Percentiles rank a stretch among this genome's conserved stretches.
Conservation (phyloP, 2,797 vertebrate genomes). For the Botia kubotai region DNA sequence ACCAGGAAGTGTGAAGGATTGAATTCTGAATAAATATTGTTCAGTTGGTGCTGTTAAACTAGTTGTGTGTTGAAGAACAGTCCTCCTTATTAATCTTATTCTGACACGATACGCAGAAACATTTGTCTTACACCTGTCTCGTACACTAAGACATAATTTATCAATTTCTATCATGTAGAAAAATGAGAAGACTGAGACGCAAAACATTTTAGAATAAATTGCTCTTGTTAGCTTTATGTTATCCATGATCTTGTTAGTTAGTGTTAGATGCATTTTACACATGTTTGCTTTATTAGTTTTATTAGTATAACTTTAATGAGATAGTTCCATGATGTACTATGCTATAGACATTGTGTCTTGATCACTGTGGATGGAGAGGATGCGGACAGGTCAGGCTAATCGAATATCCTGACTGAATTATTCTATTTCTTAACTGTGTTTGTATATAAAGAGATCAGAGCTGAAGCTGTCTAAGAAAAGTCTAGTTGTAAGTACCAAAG, state of each 20-base stretch:
- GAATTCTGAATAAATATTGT: neutral
- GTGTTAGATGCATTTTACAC: neutral
- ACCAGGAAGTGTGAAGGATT: neutral
- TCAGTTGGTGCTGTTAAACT: neutral
- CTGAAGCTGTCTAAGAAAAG: slow-evolving; percentile 39
- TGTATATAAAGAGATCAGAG: neutral
- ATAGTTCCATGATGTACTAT: neutral
- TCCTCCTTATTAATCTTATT: neutral
- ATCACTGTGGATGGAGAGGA: neutral
- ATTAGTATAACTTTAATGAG: neutral
- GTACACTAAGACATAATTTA: neutral
- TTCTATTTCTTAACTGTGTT: neutral
- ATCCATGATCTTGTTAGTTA: neutral
- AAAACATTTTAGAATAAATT: neutral
- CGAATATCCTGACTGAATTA: neutral
- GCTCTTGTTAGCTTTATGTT: neutral
- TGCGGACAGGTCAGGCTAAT: neutral
- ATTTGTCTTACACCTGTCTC: neutral
- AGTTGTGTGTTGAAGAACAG: neutral
- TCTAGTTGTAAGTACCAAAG: slow-evolving; percentile 47
- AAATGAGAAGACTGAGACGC: neutral
- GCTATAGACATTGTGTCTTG: neutral
- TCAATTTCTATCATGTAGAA: neutral
- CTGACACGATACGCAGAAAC: neutral
- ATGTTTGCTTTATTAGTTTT: neutral